phyloP scores from a whole-genome alignment of 2,113 vertebrate genomes.

The Phalacrocorax pelagicus region DNA sequence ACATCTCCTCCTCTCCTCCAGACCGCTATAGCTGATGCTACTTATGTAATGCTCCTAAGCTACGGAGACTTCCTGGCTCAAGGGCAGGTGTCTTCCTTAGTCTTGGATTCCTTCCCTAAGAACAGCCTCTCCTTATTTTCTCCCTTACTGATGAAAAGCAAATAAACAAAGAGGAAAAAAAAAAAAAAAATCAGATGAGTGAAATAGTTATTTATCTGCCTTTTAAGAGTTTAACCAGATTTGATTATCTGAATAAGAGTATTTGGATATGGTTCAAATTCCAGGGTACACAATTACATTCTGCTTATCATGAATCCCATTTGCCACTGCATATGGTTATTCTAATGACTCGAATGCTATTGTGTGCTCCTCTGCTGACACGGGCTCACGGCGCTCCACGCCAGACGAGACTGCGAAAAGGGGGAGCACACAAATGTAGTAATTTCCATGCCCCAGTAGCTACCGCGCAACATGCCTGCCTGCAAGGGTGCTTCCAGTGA shows the following conservation, averaged over 20 bases:
- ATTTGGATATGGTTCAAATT: conserved; percentile 52
- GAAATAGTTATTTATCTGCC: conserved; percentile 39
- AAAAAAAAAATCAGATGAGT: background rate
- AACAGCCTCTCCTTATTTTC: background rate
- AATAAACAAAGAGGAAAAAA: background rate
- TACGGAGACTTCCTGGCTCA: background rate
- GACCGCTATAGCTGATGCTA: background rate
- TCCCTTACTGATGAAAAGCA: background rate
- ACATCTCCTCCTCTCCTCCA: background rate
- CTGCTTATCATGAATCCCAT: conserved; percentile 54
- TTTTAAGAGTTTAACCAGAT: conserved; percentile 60
- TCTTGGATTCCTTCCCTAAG: background rate
- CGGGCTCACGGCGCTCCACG: background rate
- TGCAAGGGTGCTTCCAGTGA: background rate
- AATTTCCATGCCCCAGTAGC: background rate
- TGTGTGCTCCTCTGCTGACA: conserved; percentile 24
- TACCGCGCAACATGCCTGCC: fast-evolving
- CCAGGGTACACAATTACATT: conserved; percentile 55
- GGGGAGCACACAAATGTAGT: background rate
- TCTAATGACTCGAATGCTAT: background rate
- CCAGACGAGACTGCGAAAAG: background rate
- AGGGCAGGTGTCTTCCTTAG: background rate
- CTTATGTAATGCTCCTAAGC: background rate
- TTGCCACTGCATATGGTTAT: conserved; percentile 57
- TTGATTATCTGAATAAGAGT: conserved; percentile 49